Conservation (phyloP, 2,888 invertebrate species). For the Steinernema hermaphroditum region DNA sequence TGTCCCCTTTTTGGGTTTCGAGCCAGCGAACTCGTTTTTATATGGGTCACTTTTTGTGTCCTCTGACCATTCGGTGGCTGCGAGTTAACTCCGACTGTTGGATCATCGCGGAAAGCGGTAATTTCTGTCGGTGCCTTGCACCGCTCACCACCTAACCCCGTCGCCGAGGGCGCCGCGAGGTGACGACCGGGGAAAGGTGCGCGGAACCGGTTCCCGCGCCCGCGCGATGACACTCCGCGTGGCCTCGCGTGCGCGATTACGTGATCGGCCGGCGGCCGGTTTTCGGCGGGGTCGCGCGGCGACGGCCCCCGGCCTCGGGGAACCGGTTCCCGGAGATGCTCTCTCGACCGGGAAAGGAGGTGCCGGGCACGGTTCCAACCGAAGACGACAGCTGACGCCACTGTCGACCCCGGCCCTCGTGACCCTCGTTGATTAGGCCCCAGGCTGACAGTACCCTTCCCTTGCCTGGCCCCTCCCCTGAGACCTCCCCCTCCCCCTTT, state of each 20-base stretch:
- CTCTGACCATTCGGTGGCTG: conserved; percentile 16
- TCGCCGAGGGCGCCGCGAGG: conserved; percentile 21
- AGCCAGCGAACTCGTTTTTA: conserved; percentile 10
- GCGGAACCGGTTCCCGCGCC: conserved; percentile 17
- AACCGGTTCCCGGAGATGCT: conserved; percentile 23
- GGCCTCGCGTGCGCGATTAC: conserved; percentile 12
- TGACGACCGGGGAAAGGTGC: conserved; percentile 29
- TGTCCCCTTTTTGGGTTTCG: neutral
- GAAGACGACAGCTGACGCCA: conserved; percentile 1
- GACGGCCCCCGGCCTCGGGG: conserved; percentile 7
- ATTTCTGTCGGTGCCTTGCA: conserved; percentile 27
- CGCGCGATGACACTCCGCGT: conserved; percentile 20
- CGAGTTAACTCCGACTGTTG: neutral
- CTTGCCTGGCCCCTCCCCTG: neutral
- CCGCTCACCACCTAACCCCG: conserved; percentile 26
- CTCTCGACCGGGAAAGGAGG: conserved; percentile 31
- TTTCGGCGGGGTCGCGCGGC: conserved; percentile 10
- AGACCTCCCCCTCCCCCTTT: neutral
- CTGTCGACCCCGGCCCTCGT: conserved; percentile 11
- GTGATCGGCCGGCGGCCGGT: conserved; percentile 11
- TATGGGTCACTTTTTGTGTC: conserved; percentile 29
- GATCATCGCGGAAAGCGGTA: conserved; percentile 31
- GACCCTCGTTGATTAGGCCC: neutral
- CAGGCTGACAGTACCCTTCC: neutral
- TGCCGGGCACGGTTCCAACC: conserved; percentile 13